Conservation (phyloP, 2,888 invertebrate genomes). For the Xanthia icteritia region DNA sequence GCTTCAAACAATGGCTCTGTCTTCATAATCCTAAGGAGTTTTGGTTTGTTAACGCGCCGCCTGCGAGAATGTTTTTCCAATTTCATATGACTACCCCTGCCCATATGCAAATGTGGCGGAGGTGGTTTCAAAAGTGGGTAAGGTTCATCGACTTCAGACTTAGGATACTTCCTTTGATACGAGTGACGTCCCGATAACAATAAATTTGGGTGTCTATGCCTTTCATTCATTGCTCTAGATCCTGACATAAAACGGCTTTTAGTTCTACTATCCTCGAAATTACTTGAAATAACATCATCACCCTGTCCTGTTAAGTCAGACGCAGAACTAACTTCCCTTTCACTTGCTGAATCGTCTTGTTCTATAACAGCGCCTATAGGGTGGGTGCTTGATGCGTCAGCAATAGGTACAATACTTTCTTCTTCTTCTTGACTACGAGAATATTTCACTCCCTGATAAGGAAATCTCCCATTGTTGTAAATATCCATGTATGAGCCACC, state of each 20-base stretch:
- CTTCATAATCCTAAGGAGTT: conserved; percentile 78
- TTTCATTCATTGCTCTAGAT: conserved; percentile 74
- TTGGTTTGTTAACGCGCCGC: conserved; percentile 79
- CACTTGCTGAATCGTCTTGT: conserved; percentile 80
- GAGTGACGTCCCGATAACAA: conserved; percentile 74
- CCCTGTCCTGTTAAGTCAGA: conserved; percentile 77
- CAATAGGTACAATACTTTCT: conserved; percentile 84
- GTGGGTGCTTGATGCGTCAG: conserved; percentile 84
- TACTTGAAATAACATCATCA: conserved; percentile 72
- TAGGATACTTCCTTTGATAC: conserved; percentile 81
- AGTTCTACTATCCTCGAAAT: conserved; percentile 76
- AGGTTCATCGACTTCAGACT: conserved; percentile 80
- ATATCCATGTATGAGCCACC: conserved; percentile 82
- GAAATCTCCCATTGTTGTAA: conserved; percentile 80
- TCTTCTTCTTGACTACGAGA: conserved; percentile 88
- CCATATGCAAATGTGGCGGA: conserved; percentile 76
- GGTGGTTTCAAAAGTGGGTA: conserved; percentile 87
- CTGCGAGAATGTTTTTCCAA: conserved; percentile 78
- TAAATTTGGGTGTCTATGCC: conserved; percentile 79
- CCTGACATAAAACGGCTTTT: conserved; percentile 74
- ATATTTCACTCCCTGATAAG: conserved; percentile 86
- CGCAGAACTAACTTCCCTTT: conserved; percentile 74
- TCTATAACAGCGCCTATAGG: conserved; percentile 88
- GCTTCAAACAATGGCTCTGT: conserved; percentile 83
- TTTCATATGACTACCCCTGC: conserved; percentile 73